phyloP scores from a whole-genome alignment of 2,797 vertebrate genomes.

The Eulemur albifrons region DNA sequence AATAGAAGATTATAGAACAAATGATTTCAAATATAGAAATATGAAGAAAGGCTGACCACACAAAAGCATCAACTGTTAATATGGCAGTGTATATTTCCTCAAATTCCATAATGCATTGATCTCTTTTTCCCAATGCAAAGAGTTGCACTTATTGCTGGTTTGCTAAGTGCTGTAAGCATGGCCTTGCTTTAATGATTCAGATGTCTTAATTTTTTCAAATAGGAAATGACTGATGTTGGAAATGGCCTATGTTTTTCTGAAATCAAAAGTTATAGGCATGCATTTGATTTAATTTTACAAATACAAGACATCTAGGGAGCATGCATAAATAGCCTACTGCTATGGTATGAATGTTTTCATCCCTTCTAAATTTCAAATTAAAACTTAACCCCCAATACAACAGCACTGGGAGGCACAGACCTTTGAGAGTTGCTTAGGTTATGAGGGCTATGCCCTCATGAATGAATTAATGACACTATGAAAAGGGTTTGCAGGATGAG shows the following conservation, averaged over 20 bases:
- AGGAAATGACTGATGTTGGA: neutral
- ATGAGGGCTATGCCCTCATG: neutral
- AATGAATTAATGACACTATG: neutral
- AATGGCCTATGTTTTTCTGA: neutral
- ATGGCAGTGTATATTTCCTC: neutral
- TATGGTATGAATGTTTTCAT: neutral
- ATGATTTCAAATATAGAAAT: neutral
- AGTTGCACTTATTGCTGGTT: neutral
- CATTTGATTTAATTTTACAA: slow-evolving; percentile 13
- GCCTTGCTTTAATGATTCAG: neutral
- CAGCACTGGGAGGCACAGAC: neutral
- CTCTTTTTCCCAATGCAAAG: neutral
- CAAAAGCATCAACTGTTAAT: neutral
- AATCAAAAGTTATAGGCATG: neutral
- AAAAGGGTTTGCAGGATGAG: neutral
- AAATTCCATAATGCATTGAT: neutral
- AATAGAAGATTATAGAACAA: neutral
- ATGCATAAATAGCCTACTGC: neutral
- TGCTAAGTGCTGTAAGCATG: neutral
- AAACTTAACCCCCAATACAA: neutral
- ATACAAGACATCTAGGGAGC: neutral
- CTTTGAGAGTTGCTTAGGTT: neutral
- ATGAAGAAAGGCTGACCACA: neutral
- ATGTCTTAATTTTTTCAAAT: neutral
- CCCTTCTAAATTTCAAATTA: neutral